Evolutionary conservation across 1,140 invertebrate species (phyloP).

Genomic region (Drosophila arawakana): DNA sequence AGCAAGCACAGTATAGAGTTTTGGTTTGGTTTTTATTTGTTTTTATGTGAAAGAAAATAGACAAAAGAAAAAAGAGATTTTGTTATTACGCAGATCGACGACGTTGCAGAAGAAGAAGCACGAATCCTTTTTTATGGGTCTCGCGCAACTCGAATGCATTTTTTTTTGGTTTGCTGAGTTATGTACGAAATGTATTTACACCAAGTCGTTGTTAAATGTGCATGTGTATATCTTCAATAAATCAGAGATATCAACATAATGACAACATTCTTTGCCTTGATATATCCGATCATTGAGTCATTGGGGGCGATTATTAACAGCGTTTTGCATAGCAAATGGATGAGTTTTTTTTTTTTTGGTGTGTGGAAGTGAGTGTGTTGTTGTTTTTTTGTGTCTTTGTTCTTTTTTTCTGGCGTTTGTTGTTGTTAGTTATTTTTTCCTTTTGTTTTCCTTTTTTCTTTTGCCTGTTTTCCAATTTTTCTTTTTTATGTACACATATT

Average conservation of each 20-base stretch:
- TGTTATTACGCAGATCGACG: constrained; percentile 80
- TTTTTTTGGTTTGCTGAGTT: constrained; percentile 41
- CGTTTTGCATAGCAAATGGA: constrained; percentile 41
- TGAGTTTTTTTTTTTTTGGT: constrained; percentile 30
- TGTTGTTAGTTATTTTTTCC: constrained; percentile 54
- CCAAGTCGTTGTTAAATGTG: constrained; percentile 28
- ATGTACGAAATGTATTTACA: constrained; percentile 60
- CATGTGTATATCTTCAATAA: constrained; percentile 38
- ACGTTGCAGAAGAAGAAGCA: constrained; percentile 37
- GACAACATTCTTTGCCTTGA: constrained; percentile 32
- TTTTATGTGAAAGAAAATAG: constrained; percentile 78
- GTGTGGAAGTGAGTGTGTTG: constrained; percentile 30
- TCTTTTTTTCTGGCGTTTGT: constrained; percentile 44
- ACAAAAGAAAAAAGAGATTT: constrained; percentile 78
- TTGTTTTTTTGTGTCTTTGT: constrained; percentile 34
- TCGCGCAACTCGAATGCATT: constrained; percentile 31
- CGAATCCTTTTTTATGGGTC: constrained; percentile 50
- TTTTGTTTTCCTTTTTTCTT: constrained; percentile 53
- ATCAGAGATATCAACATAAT: constrained; percentile 46
- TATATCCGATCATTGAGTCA: constrained; percentile 50
- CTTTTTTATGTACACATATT: constrained; percentile 34
- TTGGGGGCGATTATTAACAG: constrained; percentile 30
- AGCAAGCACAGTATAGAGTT: constrained; percentile 79
- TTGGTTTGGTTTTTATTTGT: constrained; percentile 64
- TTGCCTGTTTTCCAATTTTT: constrained; percentile 45